Evolutionary conservation across 2,113 vertebrate species (phyloP).

Genomic region (Andinoacara biseriatus): DNA sequence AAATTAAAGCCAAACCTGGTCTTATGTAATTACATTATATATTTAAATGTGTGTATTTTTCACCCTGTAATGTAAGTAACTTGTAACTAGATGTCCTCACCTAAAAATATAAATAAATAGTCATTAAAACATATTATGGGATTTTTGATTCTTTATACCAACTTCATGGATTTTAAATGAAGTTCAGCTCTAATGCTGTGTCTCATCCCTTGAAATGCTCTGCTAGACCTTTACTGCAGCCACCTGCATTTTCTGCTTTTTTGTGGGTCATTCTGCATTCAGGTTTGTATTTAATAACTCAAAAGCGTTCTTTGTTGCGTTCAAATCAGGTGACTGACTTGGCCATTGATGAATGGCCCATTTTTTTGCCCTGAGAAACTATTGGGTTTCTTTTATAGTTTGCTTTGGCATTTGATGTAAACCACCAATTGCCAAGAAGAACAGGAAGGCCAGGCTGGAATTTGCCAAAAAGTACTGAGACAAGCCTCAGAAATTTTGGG

Average conservation of each 20-base stretch:
- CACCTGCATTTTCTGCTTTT: not conserved
- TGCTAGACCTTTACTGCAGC: not conserved
- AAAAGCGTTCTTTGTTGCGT: not conserved
- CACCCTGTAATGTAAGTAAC: not conserved
- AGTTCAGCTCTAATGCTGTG: not conserved
- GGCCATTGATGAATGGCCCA: not conserved
- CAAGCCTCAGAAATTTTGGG: too few relatives aligned
- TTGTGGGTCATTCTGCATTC: not conserved
- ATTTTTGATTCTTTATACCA: too few relatives aligned
- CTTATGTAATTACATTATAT: not conserved
- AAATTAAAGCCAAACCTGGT: not conserved
- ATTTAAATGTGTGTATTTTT: not conserved
- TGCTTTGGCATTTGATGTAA: not conserved
- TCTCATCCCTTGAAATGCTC: not conserved
- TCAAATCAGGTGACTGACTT: not conserved
- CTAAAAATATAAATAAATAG: too few relatives aligned
- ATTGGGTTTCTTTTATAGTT: not conserved
- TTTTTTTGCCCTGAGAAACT: conserved; percentile 1
- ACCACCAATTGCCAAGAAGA: too few relatives aligned
- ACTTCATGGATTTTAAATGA: too few relatives aligned
- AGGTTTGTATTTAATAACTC: not conserved
- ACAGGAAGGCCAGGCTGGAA: too few relatives aligned
- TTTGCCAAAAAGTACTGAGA: too few relatives aligned
- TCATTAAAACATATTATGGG: too few relatives aligned
- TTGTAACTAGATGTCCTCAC: too few relatives aligned